Base-by-base conservation (phyloP, 2,113 vertebrate genomes). In the Perca fluviatilis region DNA sequence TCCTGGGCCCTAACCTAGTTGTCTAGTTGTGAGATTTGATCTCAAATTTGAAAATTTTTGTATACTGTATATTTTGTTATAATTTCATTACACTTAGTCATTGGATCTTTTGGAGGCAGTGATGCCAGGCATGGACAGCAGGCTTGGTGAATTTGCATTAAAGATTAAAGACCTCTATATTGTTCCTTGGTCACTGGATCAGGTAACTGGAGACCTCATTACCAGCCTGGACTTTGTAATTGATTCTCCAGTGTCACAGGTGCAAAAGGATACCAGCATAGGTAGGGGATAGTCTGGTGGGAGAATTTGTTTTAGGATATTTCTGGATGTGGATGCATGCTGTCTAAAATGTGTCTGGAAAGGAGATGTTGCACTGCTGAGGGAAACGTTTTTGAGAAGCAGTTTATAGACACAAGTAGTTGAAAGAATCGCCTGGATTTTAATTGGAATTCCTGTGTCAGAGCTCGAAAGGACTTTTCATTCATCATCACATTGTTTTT, bases 161-260 rank as follows among this genome's bases (percentile, higher is more conserved):
- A 94, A 91, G 36, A 86, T 94, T 94, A 25, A 94, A 80, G 68
- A 74, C 9, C 19, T 70, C 56, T 40, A 18, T 89, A 89, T 89
- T 93, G 92, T 90, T 70, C 51, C 10, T 8, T 19, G 60, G 90
- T 83, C 81, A 92, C 69, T 53, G 61, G 91, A 89, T 88, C 87
- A 74, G 83, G 91, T 83, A 90, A 93, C 81, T 18, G 27, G 88
- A 94, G 71, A 82, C 58, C 84, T 91, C 89, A 93, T 94, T 93
- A 94, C 88, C 87, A 91, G 90, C 49, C 9, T 21, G 6, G 72
- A 71, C 77, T 73, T 88, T 92, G 91, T 94, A 94, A 93, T 93
- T 74, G 93, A 60, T 71, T 92, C 92, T 94, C 84, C 71, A 0
- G 63, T 93, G 85, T 92, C 90, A 23, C 67, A 53, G 69, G 65